Percentiles rank a stretch among this genome's conserved stretches.
Evolutionary conservation across 2,888 invertebrate species (phyloP).

Genomic region (Parnassius mnemosyne): DNA sequence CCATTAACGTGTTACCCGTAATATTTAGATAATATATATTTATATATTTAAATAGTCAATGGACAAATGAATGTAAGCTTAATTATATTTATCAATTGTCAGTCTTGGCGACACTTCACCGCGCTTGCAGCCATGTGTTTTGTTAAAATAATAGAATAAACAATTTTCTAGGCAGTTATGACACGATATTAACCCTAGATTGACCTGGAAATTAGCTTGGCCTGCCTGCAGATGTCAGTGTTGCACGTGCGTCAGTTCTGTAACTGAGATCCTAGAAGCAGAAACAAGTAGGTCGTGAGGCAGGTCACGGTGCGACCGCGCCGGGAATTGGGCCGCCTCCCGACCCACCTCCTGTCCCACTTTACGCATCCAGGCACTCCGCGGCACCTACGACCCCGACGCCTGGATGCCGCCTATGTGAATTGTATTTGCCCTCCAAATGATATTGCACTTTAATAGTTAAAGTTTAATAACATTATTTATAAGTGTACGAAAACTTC

Average conservation of each 20-base stretch:
- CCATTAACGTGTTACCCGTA: too few relatives aligned
- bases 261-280: conserved; percentile 24
- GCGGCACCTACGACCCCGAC: conserved; percentile 6
- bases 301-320: conserved; percentile 56
- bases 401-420: conserved; percentile 10
- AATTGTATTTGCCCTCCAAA: not conserved
- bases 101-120: too few relatives aligned
- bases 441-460: too few relatives aligned
- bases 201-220: conserved; percentile 9
- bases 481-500: too few relatives aligned
- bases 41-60: too few relatives aligned
- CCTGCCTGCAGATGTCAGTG: not conserved
- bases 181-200: not conserved
- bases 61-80: too few relatives aligned
- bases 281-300: conserved; percentile 60
- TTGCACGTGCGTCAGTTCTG: conserved; percentile 5
- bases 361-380: conserved; percentile 38
- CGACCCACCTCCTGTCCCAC: conserved; percentile 34
- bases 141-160: too few relatives aligned
- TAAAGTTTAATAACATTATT: too few relatives aligned
- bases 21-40: too few relatives aligned
- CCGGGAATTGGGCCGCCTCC: conserved; percentile 43
- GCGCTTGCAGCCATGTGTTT: too few relatives aligned
- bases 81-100: too few relatives aligned
- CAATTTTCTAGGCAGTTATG: too few relatives aligned